phyloP scores from a whole-genome alignment of 2,797 vertebrate species.

The Manis crassicaudata region DNA sequence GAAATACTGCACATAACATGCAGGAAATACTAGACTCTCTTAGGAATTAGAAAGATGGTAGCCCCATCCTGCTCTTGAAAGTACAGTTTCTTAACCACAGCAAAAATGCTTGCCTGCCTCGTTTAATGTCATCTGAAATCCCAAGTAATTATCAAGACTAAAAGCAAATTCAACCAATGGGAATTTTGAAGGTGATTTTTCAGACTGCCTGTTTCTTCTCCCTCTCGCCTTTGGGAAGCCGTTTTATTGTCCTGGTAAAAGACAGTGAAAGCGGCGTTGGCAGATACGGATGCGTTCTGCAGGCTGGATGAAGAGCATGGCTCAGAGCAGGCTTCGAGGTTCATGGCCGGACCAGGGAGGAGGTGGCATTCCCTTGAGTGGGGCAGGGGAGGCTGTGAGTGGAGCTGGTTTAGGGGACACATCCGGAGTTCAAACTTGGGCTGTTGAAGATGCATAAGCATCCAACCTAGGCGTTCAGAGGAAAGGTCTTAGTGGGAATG shows the following conservation, averaged over 20 bases:
- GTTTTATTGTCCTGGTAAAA: neutral
- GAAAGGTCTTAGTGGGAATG: neutral
- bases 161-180: neutral
- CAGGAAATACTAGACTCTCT: too few species aligned
- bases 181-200: neutral
- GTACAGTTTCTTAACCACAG: neutral
- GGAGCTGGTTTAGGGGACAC: neutral
- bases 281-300: accelerated
- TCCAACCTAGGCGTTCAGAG: neutral
- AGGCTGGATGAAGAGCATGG: accelerated
- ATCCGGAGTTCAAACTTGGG: neutral
- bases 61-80: neutral
- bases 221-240: neutral
- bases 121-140: neutral
- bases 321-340: neutral
- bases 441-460: too few species aligned
- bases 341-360: neutral
- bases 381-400: neutral
- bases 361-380: neutral
- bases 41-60: neutral
- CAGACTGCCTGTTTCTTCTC: neutral
- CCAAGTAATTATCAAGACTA: neutral
- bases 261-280: neutral
- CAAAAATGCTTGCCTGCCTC: neutral
- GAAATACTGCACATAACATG: neutral